Evolutionary conservation across 2,113 vertebrate genomes (phyloP), one percentile per base, ranked within the genome.

Genomic region (Cyprinodon tularosa): DNA sequence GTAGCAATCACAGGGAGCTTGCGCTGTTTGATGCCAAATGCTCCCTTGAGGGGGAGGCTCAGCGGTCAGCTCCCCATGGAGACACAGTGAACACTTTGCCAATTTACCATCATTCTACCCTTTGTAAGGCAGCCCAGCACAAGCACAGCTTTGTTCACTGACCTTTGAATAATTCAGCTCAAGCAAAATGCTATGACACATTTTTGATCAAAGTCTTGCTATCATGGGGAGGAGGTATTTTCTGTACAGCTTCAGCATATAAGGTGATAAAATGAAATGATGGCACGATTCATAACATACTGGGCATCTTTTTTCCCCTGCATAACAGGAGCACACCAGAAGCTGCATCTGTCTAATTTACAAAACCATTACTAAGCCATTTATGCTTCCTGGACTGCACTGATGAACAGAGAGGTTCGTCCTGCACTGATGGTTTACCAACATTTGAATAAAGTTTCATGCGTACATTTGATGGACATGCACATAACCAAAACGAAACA

Each of bases 101-200:
- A 91, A 90, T 88, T 91, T 89, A 83, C 86, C 90, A 74, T 84
- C 87, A 83, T 79, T 80, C 79, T 60, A 66, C 80, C 88, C 90
- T 90, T 91, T 91, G 84, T 86, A 81, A 89, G 86, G 88, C 85
- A 80, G 86, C 86, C 77, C 70, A 80, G 85, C 89, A 85, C 86
- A 87, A 88, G 88, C 89, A 83, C 22, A 83, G 81, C 78, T 92
- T 91, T 92, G 91, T 93, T 89, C 89, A 12, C 79, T 92, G 90
- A 91, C 91, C 89, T 93, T 92, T 92, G 89, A 91, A 92, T 93
- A 90, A 93, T 91, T 91, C 90, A 91, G 63, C 83, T 66, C 0
- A 64, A 85, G 89, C 89, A 91, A 91, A 92, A 88, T 78, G 89
- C 90, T 80, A 70, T 79, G 90, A 91, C 89, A 93, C 87, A 90